Base-by-base conservation (phyloP, 2,113 vertebrate species). In the Chloebia gouldiae region DNA sequence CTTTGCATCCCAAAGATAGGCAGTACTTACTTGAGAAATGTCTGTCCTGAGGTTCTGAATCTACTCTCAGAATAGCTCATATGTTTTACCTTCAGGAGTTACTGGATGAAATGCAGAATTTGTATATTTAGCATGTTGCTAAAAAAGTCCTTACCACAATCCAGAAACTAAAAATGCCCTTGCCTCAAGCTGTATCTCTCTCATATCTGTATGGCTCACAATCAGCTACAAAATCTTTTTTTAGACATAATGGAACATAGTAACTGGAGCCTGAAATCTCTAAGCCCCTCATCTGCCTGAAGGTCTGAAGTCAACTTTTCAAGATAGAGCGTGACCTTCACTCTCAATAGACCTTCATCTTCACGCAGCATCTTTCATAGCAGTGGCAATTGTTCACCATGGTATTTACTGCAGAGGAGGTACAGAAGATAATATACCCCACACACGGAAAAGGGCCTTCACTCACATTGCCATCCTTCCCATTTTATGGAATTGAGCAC, bases 261-360 rank as follows among this genome's bases (percentile, higher is more conserved):
- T 88, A 95, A 96, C 63, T 95, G 88, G 84, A 94, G 95, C 84
- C 94, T 95, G 94, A 93, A 95, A 95, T 95, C 90, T 95, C 84
- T 87, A 88, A 88, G 39, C 59, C 35, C 81, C 57, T 94, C 78
- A 65, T 76, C 59, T 88, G 68, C 91, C 81, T 85, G 57, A 91
- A 95, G 84, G 87, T 66, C 86, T 56, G 59, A 94, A 90, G 39
- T 90, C 50, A 82, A 73, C 78, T 91, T 90, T 92, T 95, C 87
- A 90, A 92, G 87, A 86, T 63, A 63, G 89, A 95, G 27, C 0
- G 0, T 91, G 91, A 95, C 84, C 81, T 91, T 94, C 54, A 54
- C 65, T 91, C 66, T 91, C 73, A 66, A 45, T 27, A 91, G 70
- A 82, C 35, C 15, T 79, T 83, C 53, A 40, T 61, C 60, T 85